Evolutionary conservation across 2,888 invertebrate genomes (phyloP).

Genomic region (Cotesia congregata): DNA sequence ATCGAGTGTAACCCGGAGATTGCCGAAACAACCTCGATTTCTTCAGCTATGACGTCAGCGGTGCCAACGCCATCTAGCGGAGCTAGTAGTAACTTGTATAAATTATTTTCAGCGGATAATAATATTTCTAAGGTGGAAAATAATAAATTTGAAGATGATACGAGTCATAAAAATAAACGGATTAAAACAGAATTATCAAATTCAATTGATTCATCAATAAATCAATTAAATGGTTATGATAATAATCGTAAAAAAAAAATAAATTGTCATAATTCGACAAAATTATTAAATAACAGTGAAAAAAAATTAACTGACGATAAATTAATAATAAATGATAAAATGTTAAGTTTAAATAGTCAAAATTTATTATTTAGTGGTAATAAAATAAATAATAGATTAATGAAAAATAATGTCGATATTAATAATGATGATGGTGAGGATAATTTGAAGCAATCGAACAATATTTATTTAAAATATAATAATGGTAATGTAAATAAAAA

Average conservation of each 20-base stretch:
- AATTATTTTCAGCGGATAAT: not conserved
- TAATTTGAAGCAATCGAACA: not conserved
- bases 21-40: not conserved
- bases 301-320: not conserved
- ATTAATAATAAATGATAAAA: not conserved
- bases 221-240: not conserved
- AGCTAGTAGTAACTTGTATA: not conserved
- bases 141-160: not conserved
- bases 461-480: not conserved
- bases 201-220: not conserved
- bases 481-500: not conserved
- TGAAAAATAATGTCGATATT: not conserved
- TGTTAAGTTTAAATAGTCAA: not conserved
- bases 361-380: not conserved
- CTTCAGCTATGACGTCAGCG: not conserved
- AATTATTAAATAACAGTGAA: not conserved
- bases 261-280: not conserved
- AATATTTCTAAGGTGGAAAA: not conserved
- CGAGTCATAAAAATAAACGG: not conserved
- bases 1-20: constrained; percentile 49
- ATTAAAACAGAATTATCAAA: not conserved
- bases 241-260: not conserved
- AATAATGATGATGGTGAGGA: not conserved
- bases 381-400: not conserved
- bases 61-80: not conserved